Base-by-base conservation (phyloP, 2,113 vertebrate species). In the Pungitius pungitius region DNA sequence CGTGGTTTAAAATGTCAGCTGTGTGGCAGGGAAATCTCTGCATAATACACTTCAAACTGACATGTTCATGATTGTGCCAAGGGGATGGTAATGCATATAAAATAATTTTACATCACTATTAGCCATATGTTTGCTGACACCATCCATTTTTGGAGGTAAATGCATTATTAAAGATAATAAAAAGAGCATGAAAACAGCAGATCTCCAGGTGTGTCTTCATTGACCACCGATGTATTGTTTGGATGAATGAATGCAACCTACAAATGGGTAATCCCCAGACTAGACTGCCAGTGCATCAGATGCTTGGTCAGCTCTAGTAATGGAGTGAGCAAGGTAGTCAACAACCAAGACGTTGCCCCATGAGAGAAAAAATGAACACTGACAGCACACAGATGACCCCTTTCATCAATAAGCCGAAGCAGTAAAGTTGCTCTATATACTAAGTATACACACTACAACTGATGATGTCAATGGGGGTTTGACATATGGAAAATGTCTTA, bases 1-100 rank as follows among this genome's bases (percentile, higher is more conserved):
- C 59, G 12, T 68, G 75, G 45, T 75, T 88, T 80, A 40, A 83
- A 77, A 81, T 80, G 65, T 76, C 68, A 75, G 78, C 75, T 43
- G 75, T 77, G 64, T 65, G 70, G 58, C 57, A 63, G 58, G 15
- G n/a, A 82, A 74, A 78, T 66, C 52, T 77, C 59, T 30, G 39
- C 39, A 67, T 73, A 61, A 82, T 52, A 66, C 64, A 69, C 67
- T 73, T 54, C 43, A 68, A 76, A 75, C 13, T 71, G 52, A 72
- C 77, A 73, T 75, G 33, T 77, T 51, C 45, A 27, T 62, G 33
- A 67, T 27, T 73, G 71, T 75, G 75, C 73, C 66, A 66, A 69
- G 40, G 8, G 15, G 43, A 45, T 12, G 35, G 69, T 58, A 43
- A 69, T 39, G 8, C 35, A 62, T 55, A 82, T 60, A 56, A 80